These are phyloP conservation scores for Thunnus albacares DNA, from an alignment of 2,797 vertebrate species.

Conservation along the genomic window DNA sequence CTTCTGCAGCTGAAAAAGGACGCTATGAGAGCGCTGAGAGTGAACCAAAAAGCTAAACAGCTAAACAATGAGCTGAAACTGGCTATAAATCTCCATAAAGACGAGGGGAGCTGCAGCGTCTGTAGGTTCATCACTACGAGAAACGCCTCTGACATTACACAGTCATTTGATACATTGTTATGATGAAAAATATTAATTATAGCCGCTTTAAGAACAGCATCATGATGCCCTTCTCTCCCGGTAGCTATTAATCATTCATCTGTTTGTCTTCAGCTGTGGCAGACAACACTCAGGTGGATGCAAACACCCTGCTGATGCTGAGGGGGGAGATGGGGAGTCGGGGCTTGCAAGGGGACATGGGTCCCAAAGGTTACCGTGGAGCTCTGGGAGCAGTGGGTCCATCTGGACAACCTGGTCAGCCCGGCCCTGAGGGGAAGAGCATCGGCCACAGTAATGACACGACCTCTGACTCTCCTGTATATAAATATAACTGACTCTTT, in stretches of 20 bases:
- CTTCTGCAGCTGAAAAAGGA: too few relatives aligned
- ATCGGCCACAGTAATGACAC: constrained; percentile 12
- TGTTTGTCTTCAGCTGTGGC: constrained; percentile 40
- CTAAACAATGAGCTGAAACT: too few relatives aligned
- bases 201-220: too few relatives aligned
- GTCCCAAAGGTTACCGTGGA: constrained; percentile 68
- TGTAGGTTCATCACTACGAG: too few relatives aligned
- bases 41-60: too few relatives aligned
- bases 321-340: constrained; percentile 55
- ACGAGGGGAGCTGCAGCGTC: too few relatives aligned
- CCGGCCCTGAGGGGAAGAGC: not conserved
- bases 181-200: too few relatives aligned
- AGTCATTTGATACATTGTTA: too few relatives aligned
- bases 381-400: constrained; percentile 4
- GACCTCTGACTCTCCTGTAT: not conserved
- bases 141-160: too few relatives aligned
- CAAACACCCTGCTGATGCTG: not conserved
- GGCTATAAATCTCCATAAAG: too few relatives aligned
- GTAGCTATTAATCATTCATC: not conserved
- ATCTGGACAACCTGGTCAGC: accelerated
- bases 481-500: not conserved
- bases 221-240: not conserved
- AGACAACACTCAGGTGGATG: accelerated
- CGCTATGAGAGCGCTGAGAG: too few relatives aligned
- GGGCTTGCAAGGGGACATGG: constrained; percentile 34